phyloP scores from a whole-genome alignment of 2,797 vertebrate genomes.

The Acanthiza pusilla region DNA sequence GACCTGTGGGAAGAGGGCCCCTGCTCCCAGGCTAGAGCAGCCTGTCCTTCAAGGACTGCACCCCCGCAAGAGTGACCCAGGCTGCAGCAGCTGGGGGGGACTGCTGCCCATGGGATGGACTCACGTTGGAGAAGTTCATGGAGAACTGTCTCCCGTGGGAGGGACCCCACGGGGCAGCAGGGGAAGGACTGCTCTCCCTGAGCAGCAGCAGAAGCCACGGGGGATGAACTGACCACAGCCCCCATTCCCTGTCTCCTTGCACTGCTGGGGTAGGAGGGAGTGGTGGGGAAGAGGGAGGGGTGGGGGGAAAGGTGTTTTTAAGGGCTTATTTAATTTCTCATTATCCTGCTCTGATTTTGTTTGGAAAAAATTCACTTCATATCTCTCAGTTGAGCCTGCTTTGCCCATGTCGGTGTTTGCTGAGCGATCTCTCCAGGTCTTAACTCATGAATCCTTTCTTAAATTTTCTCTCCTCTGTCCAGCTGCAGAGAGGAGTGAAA shows the following conservation, averaged over 20 bases:
- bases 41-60: not conserved
- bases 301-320: too few relatives aligned
- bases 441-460: too few relatives aligned
- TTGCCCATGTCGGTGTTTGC: too few relatives aligned
- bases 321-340: too few relatives aligned
- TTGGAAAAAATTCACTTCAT: too few relatives aligned
- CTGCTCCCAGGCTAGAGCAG: not conserved
- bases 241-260: not conserved
- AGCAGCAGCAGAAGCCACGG: rapidly evolving
- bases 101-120: not conserved
- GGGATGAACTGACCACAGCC: not conserved
- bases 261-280: not conserved
- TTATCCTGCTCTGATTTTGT: too few relatives aligned
- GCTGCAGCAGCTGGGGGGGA: too few relatives aligned
- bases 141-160: not conserved
- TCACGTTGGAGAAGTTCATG: not conserved
- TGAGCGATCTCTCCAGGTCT: too few relatives aligned
- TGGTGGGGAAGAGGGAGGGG: not conserved
- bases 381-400: too few relatives aligned
- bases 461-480: too few relatives aligned
- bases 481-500: too few relatives aligned
- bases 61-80: not conserved
- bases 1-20: not conserved
- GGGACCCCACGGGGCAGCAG: not conserved
- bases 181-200: not conserved